Evolutionary conservation across 2,113 vertebrate species (phyloP).

Genomic region (Chascanopsetta lugubris): DNA sequence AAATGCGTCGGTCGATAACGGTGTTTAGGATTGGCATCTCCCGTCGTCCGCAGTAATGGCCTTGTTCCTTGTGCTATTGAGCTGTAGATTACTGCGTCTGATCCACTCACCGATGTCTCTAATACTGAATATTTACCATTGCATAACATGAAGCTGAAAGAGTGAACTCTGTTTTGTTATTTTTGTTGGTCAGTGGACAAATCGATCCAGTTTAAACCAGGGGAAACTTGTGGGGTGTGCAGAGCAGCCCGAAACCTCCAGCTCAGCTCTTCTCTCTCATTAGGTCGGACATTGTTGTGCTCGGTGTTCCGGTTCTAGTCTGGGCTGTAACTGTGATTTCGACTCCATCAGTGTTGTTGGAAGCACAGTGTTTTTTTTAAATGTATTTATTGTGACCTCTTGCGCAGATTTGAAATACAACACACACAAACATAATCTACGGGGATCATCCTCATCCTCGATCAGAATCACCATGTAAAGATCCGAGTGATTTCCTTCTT

Average conservation of each 20-base stretch:
- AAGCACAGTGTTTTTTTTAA: not conserved
- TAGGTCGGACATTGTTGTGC: not conserved
- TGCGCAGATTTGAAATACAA: too few relatives aligned
- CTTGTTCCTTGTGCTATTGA: conserved; percentile 10
- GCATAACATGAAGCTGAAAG: conserved; percentile 18
- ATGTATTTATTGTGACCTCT: not conserved
- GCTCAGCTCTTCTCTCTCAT: not conserved
- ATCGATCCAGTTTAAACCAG: not conserved
- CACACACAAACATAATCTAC: too few relatives aligned
- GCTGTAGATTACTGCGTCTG: conserved; percentile 13
- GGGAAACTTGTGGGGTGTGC: not conserved
- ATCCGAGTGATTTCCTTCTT: conserved; percentile 1
- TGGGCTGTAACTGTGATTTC: not conserved
- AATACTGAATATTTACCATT: not conserved
- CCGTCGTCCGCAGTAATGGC: not conserved
- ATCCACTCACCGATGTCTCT: not conserved
- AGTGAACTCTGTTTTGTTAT: conserved; percentile 7
- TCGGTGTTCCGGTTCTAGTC: not conserved
- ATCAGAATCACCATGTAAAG: not conserved
- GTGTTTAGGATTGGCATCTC: not conserved
- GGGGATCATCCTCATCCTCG: too few relatives aligned
- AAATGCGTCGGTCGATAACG: conserved; percentile 35
- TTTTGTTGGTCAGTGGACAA: not conserved
- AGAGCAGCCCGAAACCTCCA: not conserved
- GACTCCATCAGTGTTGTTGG: not conserved